These are phyloP conservation scores for Drosophila rufa DNA, from an alignment of 1,140 invertebrate genomes.

Conservation along the genomic window DNA sequence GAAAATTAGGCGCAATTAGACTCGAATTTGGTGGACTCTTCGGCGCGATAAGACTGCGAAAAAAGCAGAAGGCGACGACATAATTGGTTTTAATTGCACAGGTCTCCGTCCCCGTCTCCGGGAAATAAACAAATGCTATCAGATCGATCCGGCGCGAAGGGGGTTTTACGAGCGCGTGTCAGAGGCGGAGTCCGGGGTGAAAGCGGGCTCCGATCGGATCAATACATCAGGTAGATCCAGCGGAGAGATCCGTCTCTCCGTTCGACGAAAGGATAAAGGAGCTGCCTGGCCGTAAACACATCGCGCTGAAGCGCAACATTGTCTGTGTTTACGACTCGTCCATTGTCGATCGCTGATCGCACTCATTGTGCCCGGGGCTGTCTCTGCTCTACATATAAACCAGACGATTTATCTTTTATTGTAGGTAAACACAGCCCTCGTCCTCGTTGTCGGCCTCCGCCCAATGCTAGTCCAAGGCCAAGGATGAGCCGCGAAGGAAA, in stretches of 20 bases:
- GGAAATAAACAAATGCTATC: constrained; percentile 43
- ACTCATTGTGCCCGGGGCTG: constrained; percentile 57
- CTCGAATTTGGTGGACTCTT: constrained; percentile 34
- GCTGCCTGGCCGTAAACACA: constrained; percentile 42
- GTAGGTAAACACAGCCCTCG: constrained; percentile 69
- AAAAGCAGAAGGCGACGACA: constrained; percentile 31
- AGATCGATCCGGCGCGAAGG: constrained; percentile 18
- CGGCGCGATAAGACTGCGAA: constrained; percentile 28
- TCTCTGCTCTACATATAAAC: constrained; percentile 81
- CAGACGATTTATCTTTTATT: constrained; percentile 81
- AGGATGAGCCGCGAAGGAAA: constrained; percentile 66
- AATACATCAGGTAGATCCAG: constrained; percentile 12
- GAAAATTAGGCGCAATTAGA: constrained; percentile 74
- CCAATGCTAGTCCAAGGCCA: constrained; percentile 62
- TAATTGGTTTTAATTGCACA: constrained; percentile 62
- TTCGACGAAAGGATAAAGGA: constrained; percentile 73
- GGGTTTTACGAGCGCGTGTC: constrained; percentile 72
- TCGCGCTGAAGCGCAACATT: constrained; percentile 26
- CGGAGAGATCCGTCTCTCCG: constrained; percentile 4
- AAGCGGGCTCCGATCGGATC: constrained; percentile 22
- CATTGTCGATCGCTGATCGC: constrained; percentile 63
- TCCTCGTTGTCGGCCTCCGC: constrained; percentile 11
- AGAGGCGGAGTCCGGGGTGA: constrained; percentile 28
- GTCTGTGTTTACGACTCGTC: constrained; percentile 53
- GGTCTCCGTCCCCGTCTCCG: constrained; percentile 1